These are phyloP conservation scores for Tupaia tana DNA, from an alignment of 2,113 vertebrate genomes.

Conservation along the genomic window DNA sequence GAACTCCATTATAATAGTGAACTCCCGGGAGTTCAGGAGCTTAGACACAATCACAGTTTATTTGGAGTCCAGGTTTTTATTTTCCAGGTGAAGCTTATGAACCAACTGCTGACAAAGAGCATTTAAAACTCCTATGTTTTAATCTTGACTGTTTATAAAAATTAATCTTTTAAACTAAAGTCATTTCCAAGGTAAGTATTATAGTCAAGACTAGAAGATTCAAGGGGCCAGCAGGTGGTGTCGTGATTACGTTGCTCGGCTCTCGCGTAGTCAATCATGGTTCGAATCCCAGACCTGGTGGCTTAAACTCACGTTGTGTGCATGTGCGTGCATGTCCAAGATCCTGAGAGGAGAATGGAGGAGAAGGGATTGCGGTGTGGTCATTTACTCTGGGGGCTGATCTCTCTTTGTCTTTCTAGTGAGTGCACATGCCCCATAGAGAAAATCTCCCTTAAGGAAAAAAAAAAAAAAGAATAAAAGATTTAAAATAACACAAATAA, in stretches of 20 bases:
- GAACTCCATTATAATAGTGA: not conserved
- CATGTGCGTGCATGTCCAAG: too few species aligned
- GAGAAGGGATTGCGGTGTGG: too few species aligned
- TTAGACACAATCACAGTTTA: not conserved
- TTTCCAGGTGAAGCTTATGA: not conserved
- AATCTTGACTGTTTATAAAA: conserved; percentile 10
- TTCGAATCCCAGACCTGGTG: too few species aligned
- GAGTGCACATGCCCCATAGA: too few species aligned
- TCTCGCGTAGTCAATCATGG: too few species aligned
- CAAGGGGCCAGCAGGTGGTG: too few species aligned
- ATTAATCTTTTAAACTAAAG: not conserved
- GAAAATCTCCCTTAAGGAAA: too few species aligned
- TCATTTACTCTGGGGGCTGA: too few species aligned
- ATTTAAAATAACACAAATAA: not conserved
- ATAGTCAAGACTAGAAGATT: not conserved
- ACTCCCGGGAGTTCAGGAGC: not conserved
- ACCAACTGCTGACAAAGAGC: not conserved
- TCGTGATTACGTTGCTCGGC: too few species aligned
- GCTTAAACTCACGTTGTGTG: too few species aligned
- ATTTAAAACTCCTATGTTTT: not conserved
- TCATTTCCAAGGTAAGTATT: not conserved
- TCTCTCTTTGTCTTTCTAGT: too few species aligned
- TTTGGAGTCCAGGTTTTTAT: not conserved
- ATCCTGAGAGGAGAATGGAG: too few species aligned
- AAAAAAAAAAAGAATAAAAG: not conserved